Evolutionary conservation across 2,113 vertebrate genomes (phyloP), one percentile per base, ranked within the genome.

Genomic region (Merops nubicus): DNA sequence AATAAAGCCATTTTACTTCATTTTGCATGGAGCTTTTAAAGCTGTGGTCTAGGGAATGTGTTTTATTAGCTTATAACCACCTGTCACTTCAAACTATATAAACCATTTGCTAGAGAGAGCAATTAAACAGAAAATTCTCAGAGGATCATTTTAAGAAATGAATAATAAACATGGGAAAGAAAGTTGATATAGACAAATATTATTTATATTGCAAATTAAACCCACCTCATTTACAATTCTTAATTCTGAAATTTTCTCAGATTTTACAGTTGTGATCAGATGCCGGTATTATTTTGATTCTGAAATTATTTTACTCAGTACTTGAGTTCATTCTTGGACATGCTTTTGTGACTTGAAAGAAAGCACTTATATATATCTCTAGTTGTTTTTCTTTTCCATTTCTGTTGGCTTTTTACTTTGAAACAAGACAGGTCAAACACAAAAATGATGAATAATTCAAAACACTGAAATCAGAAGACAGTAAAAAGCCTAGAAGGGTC

Each of bases 11-110:
- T 36, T 81, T 90, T 82, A 62, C 50, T 96, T 95, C 70, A 85
- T 96, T 97, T 93, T 57, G 73, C 36, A 67, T 43, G 68, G 91
- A 93, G 87, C 57, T 95, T 96, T 97, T 83, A 91, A 88, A 90
- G 64, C 54, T 76, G 80, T 70, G 87, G 91, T 73, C 85, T 50
- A 50, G 75, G 78, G 47, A 80, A 45, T 53, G 56, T 62, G 56
- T 67, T 97, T 95, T 95, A 82, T 90, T 94, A 92, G 68, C 89
- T 96, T 91, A 95, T 89, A 88, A 89, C 84, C 59, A 92, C 80
- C 85, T 94, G 94, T 62, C 93, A 80, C 53, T 90, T 91, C 88
- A 82, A 95, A 87, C 29, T 63, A 20, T 47, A 59, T 40, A 76
- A 92, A 42, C 33, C 26, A 67, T 76, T 74, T 76, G 8, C 79